Percentiles rank a stretch among this genome's conserved stretches.
Conservation (phyloP, 2,888 invertebrate genomes). For the Chesias legatella region DNA sequence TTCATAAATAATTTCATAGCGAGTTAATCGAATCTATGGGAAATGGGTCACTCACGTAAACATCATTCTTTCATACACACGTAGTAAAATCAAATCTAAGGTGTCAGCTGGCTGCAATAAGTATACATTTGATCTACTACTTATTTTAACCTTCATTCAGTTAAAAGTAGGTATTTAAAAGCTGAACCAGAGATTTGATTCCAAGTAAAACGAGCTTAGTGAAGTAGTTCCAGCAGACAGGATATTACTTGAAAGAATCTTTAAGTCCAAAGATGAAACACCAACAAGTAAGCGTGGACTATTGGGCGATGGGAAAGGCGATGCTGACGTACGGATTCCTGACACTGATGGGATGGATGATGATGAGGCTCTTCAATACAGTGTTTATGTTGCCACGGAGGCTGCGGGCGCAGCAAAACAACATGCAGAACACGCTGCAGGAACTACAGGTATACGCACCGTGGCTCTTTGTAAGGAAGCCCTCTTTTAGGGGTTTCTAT, state of each 20-base stretch:
- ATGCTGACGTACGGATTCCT: constrained; percentile 82
- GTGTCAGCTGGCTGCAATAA: no score
- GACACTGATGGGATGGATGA: constrained; percentile 83
- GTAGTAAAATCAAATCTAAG: constrained; percentile 8
- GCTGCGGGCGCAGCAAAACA: constrained; percentile 77
- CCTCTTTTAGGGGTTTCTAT: no score
- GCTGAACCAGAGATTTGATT: no score
- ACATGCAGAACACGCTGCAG: constrained; percentile 68
- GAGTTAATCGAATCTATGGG: constrained; percentile 53
- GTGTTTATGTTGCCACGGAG: constrained; percentile 83
- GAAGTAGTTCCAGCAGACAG: neutral
- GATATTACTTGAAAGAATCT: no score
- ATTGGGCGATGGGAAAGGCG: constrained; percentile 83
- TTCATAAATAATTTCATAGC: constrained; percentile 61
- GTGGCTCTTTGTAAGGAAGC: no score
- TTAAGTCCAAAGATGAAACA: constrained; percentile 72
- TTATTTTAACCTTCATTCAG: no score
- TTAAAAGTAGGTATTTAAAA: no score
- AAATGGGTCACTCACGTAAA: constrained; percentile 59
- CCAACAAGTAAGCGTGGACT: constrained; percentile 85
- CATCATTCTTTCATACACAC: constrained; percentile 33
- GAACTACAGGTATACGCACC: constrained; percentile 62
- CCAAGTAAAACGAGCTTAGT: no score
- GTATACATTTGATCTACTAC: no score
- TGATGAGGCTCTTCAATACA: constrained; percentile 83